Conservation (phyloP, 2,113 vertebrate genomes). For the Glaucomys volans region DNA sequence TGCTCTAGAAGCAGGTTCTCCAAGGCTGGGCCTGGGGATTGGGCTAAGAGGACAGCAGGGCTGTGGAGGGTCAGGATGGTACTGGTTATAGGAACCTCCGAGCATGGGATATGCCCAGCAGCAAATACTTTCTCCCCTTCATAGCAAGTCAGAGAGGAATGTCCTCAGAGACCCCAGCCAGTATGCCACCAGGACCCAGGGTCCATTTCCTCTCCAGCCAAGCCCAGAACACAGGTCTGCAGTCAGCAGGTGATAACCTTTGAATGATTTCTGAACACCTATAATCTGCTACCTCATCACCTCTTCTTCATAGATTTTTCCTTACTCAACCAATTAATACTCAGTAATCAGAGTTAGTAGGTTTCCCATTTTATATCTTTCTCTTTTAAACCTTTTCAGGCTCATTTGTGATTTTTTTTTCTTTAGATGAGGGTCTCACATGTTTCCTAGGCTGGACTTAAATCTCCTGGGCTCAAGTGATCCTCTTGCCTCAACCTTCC, state of each 20-base stretch:
- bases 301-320: slow-evolving; percentile 67
- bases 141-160: not conserved
- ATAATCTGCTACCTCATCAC: slow-evolving; percentile 69
- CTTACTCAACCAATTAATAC: not conserved
- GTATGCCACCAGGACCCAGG: not conserved
- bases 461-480: no score
- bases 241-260: not conserved
- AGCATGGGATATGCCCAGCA: not conserved
- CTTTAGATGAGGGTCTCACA: no score
- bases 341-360: not conserved
- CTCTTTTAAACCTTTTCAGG: not conserved
- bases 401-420: slow-evolving; percentile 71
- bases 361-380: slow-evolving; percentile 45
- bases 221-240: not conserved
- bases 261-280: slow-evolving; percentile 57
- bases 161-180: not conserved
- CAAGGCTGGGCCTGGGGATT: no score
- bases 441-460: no score
- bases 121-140: not conserved
- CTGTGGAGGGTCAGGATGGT: accelerated
- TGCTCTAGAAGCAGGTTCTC: not conserved
- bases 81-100: not conserved
- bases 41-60: no score
- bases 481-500: no score
- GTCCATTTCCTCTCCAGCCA: not conserved